Evolutionary conservation across 2,888 invertebrate genomes (phyloP), one percentile per base, ranked within the genome.

Genomic region (Liopterus haemorrhoidalis): DNA sequence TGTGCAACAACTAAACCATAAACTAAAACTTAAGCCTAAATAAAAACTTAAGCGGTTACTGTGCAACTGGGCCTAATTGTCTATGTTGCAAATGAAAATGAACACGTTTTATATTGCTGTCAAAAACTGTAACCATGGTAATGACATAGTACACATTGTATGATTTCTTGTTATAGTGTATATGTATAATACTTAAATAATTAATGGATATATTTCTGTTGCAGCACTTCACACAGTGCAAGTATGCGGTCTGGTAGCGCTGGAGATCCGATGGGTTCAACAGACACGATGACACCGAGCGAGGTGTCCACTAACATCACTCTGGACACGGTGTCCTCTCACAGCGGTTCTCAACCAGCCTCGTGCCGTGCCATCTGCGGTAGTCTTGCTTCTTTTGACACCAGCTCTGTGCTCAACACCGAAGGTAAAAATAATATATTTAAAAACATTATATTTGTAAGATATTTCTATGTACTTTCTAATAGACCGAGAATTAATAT

Each of bases 311-410:
- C 74, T 3, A 71, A 72, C 9, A 69, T 74, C 24, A 75, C 74
- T 4, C 61, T 75, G 52, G 75, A 74, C 51, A 74, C 74, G 11
- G 70, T 71, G 47, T 74, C 74, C 3, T 67, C 67, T 3, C 63
- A 67, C 50, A 67, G 67, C 48, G 67, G 71, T 41, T 73, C 73
- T 11, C 70, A 73, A 51, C 69, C 71, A 36, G 65, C 69, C 21
- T 74, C 74, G 2, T 71, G 73, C 55, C 62, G 72, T 46, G 74
- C 70, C 5, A 71, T 71, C 49, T 74, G 73, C 50, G 75, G 76
- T 42, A 74, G 74, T 59, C 60, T 75, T 31, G 72, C 71, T 11
- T 74, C 75, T 5, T 71, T 71, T 48, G 71, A 71, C 55, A 69
- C 70, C 19, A 65, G 66, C 53, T 71, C 71, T 8, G 65, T 68